Base-by-base conservation (phyloP, 2,113 vertebrate species). In the Triplophysa tibetana region DNA sequence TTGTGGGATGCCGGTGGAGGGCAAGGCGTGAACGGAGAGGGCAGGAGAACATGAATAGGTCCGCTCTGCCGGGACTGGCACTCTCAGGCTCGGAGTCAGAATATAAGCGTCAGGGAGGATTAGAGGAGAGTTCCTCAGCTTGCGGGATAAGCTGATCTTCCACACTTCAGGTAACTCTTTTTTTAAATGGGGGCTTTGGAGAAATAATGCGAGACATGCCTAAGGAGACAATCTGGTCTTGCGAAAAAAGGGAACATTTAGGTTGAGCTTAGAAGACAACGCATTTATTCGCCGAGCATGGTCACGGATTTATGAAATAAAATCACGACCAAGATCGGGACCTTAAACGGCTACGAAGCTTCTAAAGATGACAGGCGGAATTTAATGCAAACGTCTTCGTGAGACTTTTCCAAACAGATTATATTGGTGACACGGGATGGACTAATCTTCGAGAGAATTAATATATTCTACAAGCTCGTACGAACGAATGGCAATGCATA, bases 151-250 rank as follows among this genome's bases (percentile, higher is more conserved):
- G 80, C 80, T 79, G 63, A 83, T 81, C 79, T 50, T 58, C 75
- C 79, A 84, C 67, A 75, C 81, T 84, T 41, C 83, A 82, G 83
- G 81, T 85, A 80, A 85, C 72, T 64, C 69, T 86, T 83, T 75
- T 63, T 80, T 83, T 75, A 81, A 83, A 84, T 23, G 68, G 64
- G 24, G 70, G 56, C 80, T 85, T 76, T 75, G 50, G 77, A 70
- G 50, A 83, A 68, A 83, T 64, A 81, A 77, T 70, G 61, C 72
- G 64, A 70, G 73, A 76, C 62, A 70, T 45, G 33, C 50, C 68
- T 81, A 68, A 69, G 65, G 65, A 80, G 66, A 74, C 48, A 67
- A 75, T 83, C 61, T 73, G 66, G 62, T 68, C 45, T 77, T 69
- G 7, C 12, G n/a, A 58, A 67, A n/a, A 66, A 41, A 61, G 63